phyloP scores from a whole-genome alignment of 2,888 invertebrate species.

The Ophioninae sp. region DNA sequence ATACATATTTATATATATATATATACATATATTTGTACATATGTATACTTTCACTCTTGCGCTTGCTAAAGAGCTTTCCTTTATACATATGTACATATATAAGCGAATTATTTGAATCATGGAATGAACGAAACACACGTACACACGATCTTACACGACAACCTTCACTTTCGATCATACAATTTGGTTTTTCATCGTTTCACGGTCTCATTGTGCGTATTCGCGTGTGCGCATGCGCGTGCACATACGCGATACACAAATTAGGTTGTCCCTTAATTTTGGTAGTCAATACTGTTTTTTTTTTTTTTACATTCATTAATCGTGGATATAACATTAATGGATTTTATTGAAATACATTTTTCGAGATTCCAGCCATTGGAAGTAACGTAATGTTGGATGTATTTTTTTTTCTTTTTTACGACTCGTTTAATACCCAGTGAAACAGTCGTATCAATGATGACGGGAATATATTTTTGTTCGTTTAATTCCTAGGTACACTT shows the following conservation, averaged over 20 bases:
- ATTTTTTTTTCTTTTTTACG: too few species aligned
- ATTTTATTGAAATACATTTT: too few species aligned
- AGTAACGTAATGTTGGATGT: too few species aligned
- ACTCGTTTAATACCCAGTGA: too few species aligned
- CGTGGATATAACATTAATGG: too few species aligned
- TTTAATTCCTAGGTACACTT: too few species aligned
- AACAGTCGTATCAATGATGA: too few species aligned
- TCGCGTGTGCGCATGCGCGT: background rate
- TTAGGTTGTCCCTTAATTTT: too few species aligned
- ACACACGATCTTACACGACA: slow-evolving; percentile 64
- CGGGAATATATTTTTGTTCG: too few species aligned
- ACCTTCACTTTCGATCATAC: slow-evolving; percentile 62
- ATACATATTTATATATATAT: background rate
- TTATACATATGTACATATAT: slow-evolving; percentile 58
- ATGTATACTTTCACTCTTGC: background rate
- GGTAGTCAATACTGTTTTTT: too few species aligned
- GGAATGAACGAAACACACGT: background rate
- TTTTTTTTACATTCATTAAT: too few species aligned
- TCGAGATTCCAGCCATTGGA: too few species aligned
- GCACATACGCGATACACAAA: background rate
- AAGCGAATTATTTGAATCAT: slow-evolving; percentile 45
- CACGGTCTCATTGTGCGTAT: slow-evolving; percentile 34
- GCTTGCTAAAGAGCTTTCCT: slow-evolving; percentile 2
- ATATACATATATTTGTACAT: background rate
- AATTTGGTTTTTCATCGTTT: slow-evolving; percentile 51